A percentile compares a stretch with the other conserved stretches of the same genome.
Conservation (phyloP, 1,140 invertebrate genomes). For the Musca vetustissima region DNA sequence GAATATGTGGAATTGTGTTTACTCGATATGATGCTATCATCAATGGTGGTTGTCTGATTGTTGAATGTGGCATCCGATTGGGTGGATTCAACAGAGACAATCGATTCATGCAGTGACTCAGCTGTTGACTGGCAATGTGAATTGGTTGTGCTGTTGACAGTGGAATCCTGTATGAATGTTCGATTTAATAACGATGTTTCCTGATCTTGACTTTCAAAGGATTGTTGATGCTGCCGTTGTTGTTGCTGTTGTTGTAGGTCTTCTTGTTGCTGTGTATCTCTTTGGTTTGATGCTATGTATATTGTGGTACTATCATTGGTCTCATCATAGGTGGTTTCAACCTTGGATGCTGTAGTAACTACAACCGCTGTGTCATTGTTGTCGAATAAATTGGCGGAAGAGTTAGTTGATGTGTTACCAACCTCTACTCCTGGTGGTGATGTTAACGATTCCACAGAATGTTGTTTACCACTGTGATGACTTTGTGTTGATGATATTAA, state of each 20-base stretch:
- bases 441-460: conserved; percentile 23
- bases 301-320: conserved; percentile 31
- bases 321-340: conserved; percentile 31
- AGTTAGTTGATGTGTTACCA: neutral
- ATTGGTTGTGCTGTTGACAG: conserved; percentile 2
- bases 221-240: conserved; percentile 24
- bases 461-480: conserved; percentile 20
- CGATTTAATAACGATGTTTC: conserved; percentile 36
- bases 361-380: neutral
- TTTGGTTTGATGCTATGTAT: conserved; percentile 2
- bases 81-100: conserved; percentile 53
- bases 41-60: conserved; percentile 50
- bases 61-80: conserved; percentile 47
- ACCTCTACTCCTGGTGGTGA: neutral
- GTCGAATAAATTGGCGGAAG: neutral
- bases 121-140: conserved; percentile 27
- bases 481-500: conserved; percentile 34
- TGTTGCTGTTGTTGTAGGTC: too few species aligned
- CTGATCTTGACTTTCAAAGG: neutral
- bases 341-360: conserved; percentile 26
- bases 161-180: conserved; percentile 31
- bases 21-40: conserved; percentile 54
- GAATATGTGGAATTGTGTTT: conserved; percentile 54
- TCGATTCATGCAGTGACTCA: conserved; percentile 52
- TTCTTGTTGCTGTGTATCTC: conserved; percentile 1